Conservation (phyloP, 2,888 invertebrate genomes). For the Drosophila borborema region DNA sequence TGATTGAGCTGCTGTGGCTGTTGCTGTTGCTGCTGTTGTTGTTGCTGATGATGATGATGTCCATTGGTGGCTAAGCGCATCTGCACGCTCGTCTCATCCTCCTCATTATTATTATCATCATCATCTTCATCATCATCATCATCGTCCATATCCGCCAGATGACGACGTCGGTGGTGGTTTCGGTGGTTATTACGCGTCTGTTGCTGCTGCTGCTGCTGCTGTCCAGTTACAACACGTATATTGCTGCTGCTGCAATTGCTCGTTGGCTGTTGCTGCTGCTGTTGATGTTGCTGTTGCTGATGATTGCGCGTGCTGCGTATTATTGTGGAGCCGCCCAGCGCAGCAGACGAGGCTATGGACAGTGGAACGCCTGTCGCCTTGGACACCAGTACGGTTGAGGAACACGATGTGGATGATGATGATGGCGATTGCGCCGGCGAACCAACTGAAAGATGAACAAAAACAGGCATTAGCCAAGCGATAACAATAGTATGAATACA, state of each 20-base stretch:
- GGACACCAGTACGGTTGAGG: conserved; percentile 82
- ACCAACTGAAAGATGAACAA: conserved; percentile 57
- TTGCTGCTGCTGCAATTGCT: conserved; percentile 52
- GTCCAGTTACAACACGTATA: conserved; percentile 52
- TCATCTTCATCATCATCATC: conserved; percentile 67
- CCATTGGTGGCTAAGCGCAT: conserved; percentile 49
- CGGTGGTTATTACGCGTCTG: conserved; percentile 81
- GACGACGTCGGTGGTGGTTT: conserved; percentile 84
- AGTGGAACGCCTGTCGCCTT: conserved; percentile 79
- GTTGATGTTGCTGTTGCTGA: conserved; percentile 58
- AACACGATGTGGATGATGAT: conserved; percentile 81
- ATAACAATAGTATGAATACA: too few relatives aligned
- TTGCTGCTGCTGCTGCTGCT: conserved; percentile 54
- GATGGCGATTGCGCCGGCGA: conserved; percentile 82
- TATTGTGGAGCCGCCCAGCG: conserved; percentile 78
- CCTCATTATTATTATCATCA: background rate
- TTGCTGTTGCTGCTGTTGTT: conserved; percentile 12
- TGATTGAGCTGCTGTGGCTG: conserved; percentile 24
- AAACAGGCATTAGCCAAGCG: conserved; percentile 5
- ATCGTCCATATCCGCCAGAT: conserved; percentile 80
- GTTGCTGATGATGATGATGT: conserved; percentile 40
- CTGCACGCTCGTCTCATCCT: conserved; percentile 50
- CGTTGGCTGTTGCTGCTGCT: conserved; percentile 43
- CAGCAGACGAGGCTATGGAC: conserved; percentile 81
- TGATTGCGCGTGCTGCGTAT: conserved; percentile 84